phyloP scores from a whole-genome alignment of 1,140 invertebrate genomes.

The Subanguina moxae region DNA sequence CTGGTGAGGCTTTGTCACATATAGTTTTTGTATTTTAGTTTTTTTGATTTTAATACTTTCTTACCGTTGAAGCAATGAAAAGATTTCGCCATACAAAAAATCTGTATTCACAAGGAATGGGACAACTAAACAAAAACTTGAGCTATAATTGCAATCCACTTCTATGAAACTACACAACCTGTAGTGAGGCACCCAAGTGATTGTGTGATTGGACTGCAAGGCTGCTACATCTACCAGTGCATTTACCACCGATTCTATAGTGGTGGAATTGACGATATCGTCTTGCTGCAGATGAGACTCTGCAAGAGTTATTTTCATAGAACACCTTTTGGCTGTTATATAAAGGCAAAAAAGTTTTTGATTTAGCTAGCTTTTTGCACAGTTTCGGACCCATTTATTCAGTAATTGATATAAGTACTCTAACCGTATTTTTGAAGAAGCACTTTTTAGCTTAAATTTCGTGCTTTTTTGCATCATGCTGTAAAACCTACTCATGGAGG shows the following conservation, averaged over 20 bases:
- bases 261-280: constrained; percentile 31
- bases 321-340: constrained; percentile 9
- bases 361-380: too few species aligned
- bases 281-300: constrained; percentile 20
- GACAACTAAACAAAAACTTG: constrained; percentile 44
- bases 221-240: constrained; percentile 34
- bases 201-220: constrained; percentile 34
- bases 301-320: constrained; percentile 24
- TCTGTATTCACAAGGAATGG: constrained; percentile 41
- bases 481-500: constrained; percentile 25
- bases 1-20: too few species aligned
- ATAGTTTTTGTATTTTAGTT: too few species aligned
- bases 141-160: not conserved
- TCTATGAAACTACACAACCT: constrained; percentile 14
- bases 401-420: too few species aligned
- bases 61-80: constrained; percentile 15
- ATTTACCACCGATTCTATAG: constrained; percentile 31
- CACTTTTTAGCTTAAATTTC: too few species aligned
- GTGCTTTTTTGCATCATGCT: too few species aligned
- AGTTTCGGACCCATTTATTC: too few species aligned
- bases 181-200: constrained; percentile 38
- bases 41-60: too few species aligned
- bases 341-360: constrained; percentile 3
- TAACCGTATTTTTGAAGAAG: too few species aligned
- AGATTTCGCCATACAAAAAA: constrained; percentile 47